Evolutionary conservation across 2,113 vertebrate genomes (phyloP).

Genomic region (Platysteira castanea): DNA sequence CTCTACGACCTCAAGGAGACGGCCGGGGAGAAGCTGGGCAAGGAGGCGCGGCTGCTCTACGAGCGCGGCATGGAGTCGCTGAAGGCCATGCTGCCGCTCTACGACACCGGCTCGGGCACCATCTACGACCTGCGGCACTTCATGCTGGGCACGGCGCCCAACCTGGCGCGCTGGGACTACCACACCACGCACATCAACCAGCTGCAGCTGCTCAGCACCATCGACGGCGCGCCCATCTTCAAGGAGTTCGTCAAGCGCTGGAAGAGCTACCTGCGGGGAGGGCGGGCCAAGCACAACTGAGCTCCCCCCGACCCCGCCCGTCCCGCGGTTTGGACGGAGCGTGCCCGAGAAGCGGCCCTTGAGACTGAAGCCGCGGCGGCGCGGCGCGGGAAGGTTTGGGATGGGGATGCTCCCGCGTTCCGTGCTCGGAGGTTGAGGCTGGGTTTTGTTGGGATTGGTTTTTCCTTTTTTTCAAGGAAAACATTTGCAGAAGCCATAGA

Average conservation of each 20-base stretch:
- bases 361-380: not conserved
- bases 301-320: not conserved
- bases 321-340: not conserved
- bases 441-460: not conserved
- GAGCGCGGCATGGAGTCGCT: slow-evolving; percentile 91
- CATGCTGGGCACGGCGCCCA: slow-evolving; percentile 91
- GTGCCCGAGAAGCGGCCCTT: not conserved
- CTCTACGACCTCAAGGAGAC: slow-evolving; percentile 94
- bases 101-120: slow-evolving; percentile 93
- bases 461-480: not conserved
- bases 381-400: not conserved
- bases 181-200: slow-evolving; percentile 99
- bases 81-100: slow-evolving; percentile 95
- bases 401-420: not conserved
- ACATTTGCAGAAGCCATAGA: slow-evolving; percentile 13
- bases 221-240: slow-evolving; percentile 89
- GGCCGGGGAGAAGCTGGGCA: slow-evolving; percentile 83
- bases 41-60: slow-evolving; percentile 84
- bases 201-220: slow-evolving; percentile 89
- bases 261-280: slow-evolving; percentile 94
- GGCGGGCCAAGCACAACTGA: slow-evolving; percentile 96
- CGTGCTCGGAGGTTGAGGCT: not conserved
- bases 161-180: slow-evolving; percentile 98
- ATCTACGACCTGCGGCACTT: slow-evolving; percentile 97
- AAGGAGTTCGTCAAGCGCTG: slow-evolving; percentile 90